Evolutionary conservation across 35 echinoderm and acorn worm genomes (phyloP).

Genomic region (Ophioderma brevispina): DNA sequence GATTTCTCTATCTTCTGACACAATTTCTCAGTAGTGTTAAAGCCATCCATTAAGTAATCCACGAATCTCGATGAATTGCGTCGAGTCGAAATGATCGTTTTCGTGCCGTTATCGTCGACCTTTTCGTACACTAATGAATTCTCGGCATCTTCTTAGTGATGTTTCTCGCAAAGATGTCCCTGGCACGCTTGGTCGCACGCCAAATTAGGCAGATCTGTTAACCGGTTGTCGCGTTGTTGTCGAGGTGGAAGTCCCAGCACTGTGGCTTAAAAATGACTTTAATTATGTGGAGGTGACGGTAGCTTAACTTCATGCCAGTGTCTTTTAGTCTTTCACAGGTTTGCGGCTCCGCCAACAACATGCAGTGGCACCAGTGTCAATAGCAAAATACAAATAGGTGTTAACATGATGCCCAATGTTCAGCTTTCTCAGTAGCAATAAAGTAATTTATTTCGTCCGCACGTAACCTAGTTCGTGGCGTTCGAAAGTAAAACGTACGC

Average conservation of each 20-base stretch:
- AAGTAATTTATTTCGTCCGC: not conserved
- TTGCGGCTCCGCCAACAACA: not conserved
- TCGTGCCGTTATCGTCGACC: slow-evolving; percentile 44
- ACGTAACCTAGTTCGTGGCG: not conserved
- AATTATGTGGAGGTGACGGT: not conserved
- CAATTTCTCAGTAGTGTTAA: slow-evolving; percentile 15
- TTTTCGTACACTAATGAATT: slow-evolving; percentile 46
- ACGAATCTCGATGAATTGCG: slow-evolving; percentile 52
- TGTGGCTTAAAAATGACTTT: not conserved
- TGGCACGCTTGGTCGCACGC: not conserved
- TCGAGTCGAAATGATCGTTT: slow-evolving; percentile 16
- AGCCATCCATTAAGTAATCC: slow-evolving; percentile 75
- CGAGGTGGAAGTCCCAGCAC: not conserved
- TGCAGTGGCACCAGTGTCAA: not conserved
- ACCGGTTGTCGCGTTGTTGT: not conserved
- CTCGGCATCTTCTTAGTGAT: slow-evolving; percentile 35
- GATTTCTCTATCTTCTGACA: not conserved
- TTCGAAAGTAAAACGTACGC: not conserved
- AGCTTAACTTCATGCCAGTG: not conserved
- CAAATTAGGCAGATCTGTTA: not conserved
- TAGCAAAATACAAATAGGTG: not conserved
- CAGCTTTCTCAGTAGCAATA: not conserved
- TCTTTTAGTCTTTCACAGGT: not conserved
- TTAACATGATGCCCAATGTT: not conserved
- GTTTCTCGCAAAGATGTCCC: not conserved